Percentiles rank a stretch among this genome's conserved stretches.
Evolutionary conservation across 1,140 invertebrate genomes (phyloP).

Genomic region (Meloidogyne floridensis): DNA sequence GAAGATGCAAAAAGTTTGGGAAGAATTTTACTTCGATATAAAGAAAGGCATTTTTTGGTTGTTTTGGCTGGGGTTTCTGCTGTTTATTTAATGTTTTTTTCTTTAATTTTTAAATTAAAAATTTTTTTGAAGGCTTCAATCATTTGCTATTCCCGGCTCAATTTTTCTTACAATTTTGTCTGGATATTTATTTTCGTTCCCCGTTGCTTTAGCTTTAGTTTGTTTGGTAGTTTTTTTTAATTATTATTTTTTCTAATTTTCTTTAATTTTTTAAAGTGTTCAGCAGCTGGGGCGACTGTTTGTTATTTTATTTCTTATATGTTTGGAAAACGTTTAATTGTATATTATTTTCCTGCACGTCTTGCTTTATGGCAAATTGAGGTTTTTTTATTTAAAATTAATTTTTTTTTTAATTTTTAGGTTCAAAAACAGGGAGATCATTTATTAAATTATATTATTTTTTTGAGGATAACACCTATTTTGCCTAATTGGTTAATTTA

Average conservation of each 20-base stretch:
- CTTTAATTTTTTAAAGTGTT: slow-evolving; percentile 73
- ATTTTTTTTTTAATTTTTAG: slow-evolving; percentile 66
- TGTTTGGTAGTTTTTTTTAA: slow-evolving; percentile 74
- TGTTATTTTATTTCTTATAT: slow-evolving; percentile 91
- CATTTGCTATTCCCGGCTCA: slow-evolving; percentile 98
- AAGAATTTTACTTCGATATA: slow-evolving; percentile 85
- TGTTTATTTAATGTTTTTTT: slow-evolving; percentile 89
- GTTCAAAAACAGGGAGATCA: slow-evolving; percentile 82
- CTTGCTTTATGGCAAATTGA: slow-evolving; percentile 81
- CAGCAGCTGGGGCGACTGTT: slow-evolving; percentile 88
- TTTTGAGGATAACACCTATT: slow-evolving; percentile 93
- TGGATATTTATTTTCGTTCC: slow-evolving; percentile 94
- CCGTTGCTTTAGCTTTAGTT: slow-evolving; percentile 82
- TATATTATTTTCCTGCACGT: slow-evolving; percentile 84
- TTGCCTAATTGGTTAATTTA: slow-evolving; percentile 95
- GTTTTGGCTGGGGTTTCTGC: slow-evolving; percentile 85
- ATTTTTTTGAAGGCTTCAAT: slow-evolving; percentile 75
- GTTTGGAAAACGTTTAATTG: slow-evolving; percentile 81
- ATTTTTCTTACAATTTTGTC: slow-evolving; percentile 95
- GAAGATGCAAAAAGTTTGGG: slow-evolving; percentile 95
- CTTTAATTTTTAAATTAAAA: background rate
- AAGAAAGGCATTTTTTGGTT: slow-evolving; percentile 88
- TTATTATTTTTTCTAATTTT: slow-evolving; percentile 4
- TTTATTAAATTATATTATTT: slow-evolving; percentile 93
- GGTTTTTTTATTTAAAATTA: slow-evolving; percentile 68